phyloP scores from a whole-genome alignment of 1,140 invertebrate species.

The Pachypsylla venusta region DNA sequence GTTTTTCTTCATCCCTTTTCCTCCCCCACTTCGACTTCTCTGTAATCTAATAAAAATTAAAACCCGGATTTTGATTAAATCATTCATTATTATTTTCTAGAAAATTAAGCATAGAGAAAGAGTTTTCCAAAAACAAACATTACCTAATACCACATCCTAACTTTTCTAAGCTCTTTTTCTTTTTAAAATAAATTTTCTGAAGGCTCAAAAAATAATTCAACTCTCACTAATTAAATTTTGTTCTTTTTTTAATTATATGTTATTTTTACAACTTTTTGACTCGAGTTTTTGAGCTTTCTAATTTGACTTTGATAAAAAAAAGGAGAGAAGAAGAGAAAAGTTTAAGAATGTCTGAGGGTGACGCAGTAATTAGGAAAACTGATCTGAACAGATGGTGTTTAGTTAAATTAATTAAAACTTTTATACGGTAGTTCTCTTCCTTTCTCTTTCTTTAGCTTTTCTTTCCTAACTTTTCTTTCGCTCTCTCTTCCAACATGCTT shows the following conservation, averaged over 20 bases:
- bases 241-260: conserved; percentile 10
- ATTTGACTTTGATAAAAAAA: conserved; percentile 8
- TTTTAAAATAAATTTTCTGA: too few species aligned
- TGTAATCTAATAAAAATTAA: too few species aligned
- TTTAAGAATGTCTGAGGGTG: conserved; percentile 7
- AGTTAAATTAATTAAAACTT: conserved; percentile 10
- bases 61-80: too few species aligned
- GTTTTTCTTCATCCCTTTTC: too few species aligned
- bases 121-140: too few species aligned
- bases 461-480: not conserved
- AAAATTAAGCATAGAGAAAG: too few species aligned
- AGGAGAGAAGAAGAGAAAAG: not conserved
- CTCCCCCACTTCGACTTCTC: too few species aligned
- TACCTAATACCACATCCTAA: too few species aligned
- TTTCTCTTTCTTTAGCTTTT: not conserved
- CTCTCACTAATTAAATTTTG: conserved; percentile 9
- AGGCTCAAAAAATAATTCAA: too few species aligned
- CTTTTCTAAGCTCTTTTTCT: too few species aligned
- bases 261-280: conserved; percentile 7
- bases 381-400: conserved; percentile 8
- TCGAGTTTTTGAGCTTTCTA: conserved; percentile 5
- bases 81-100: too few species aligned
- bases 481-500: not conserved
- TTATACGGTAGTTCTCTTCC: conserved; percentile 5
- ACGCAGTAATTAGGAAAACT: conserved; percentile 8